A percentile compares a stretch with the other conserved stretches of the same genome.
Evolutionary conservation across 2,888 invertebrate genomes (phyloP).

Genomic region (Hedychridium roseum): DNA sequence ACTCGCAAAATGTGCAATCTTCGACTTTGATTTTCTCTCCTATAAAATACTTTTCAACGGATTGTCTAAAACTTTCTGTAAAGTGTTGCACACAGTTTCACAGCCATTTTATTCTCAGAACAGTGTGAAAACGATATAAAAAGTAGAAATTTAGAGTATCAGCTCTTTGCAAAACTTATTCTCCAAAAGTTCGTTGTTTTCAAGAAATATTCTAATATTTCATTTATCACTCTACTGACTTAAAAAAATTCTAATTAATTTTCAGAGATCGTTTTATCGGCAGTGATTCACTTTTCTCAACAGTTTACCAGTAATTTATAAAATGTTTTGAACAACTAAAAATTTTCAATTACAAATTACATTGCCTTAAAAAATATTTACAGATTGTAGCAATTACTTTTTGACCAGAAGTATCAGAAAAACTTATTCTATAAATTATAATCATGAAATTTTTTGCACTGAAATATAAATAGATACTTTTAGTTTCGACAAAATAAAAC

Average conservation of each 20-base stretch:
- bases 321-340: constrained; percentile 37
- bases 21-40: too few relatives aligned
- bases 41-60: too few relatives aligned
- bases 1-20: too few relatives aligned
- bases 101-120: too few relatives aligned
- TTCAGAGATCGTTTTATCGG: constrained; percentile 21
- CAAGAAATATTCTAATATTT: too few relatives aligned
- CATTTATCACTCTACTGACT: too few relatives aligned
- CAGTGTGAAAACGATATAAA: too few relatives aligned
- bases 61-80: too few relatives aligned
- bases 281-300: constrained; percentile 10
- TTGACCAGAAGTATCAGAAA: not conserved
- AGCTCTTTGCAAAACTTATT: too few relatives aligned
- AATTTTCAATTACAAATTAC: constrained; percentile 19
- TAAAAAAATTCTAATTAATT: constrained; percentile 26
- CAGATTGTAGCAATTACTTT: not conserved
- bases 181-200: too few relatives aligned
- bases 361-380: constrained; percentile 7
- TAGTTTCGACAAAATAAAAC: not conserved
- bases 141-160: too few relatives aligned
- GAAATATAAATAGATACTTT: not conserved
- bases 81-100: too few relatives aligned
- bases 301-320: constrained; percentile 11
- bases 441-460: not conserved
- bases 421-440: not conserved